A percentile compares a stretch with the other conserved stretches of the same genome.
phyloP scores from a whole-genome alignment of 2,797 vertebrate genomes.

The Thalassophryne amazonica region DNA sequence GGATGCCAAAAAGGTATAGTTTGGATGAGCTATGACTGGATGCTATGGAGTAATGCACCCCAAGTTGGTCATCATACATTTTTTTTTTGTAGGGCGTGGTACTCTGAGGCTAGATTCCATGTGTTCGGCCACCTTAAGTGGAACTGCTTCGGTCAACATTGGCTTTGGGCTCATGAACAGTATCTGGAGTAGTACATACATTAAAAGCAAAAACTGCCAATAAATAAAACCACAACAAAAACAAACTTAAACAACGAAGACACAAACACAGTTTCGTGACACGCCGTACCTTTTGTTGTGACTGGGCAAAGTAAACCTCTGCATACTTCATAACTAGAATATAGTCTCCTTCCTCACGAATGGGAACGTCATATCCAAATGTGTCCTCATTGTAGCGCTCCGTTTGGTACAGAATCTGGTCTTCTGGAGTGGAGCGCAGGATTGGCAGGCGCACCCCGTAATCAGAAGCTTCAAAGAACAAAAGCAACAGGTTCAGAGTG shows the following conservation, averaged over 20 bases:
- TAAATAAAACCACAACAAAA: no score
- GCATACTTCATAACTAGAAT: slow-evolving; percentile 97
- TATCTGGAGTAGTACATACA: background rate
- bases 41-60: no score
- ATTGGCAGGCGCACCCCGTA: slow-evolving; percentile 97
- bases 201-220: background rate
- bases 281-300: slow-evolving; percentile 91
- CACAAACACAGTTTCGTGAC: background rate
- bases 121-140: no score
- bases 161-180: no score
- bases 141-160: no score
- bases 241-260: background rate
- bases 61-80: no score
- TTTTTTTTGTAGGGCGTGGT: no score
- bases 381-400: slow-evolving; percentile 98
- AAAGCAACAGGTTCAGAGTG: slow-evolving; percentile 4
- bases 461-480: slow-evolving; percentile 84
- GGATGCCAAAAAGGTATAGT: no score
- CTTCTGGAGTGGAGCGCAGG: slow-evolving; percentile 90
- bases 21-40: no score
- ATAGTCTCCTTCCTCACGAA: slow-evolving; percentile 96
- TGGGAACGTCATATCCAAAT: slow-evolving; percentile 94
- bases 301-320: slow-evolving; percentile 98
- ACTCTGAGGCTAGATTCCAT: no score
- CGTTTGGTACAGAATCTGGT: slow-evolving; percentile 97